Conservation (phyloP, 2,113 vertebrate genomes). For the Percopsis transmontana region DNA sequence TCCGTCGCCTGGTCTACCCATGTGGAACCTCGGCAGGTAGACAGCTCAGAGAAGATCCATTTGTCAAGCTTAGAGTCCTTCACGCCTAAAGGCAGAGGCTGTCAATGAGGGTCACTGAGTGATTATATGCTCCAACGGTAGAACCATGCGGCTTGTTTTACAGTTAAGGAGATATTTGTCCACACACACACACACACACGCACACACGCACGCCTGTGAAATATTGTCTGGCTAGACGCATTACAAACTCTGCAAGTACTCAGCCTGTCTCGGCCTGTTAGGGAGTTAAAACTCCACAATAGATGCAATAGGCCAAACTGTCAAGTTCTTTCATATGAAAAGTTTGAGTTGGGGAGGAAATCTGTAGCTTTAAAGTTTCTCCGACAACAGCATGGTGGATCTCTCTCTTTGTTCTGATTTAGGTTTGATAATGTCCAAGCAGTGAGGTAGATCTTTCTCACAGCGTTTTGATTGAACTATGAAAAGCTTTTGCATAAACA, state of each 20-base stretch:
- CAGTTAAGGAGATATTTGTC: no score
- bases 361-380: no score
- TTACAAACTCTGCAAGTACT: constrained; percentile 20
- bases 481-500: no score
- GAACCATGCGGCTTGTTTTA: constrained; percentile 23
- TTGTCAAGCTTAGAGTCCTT: constrained; percentile 55
- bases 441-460: no score
- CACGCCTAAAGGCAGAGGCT: constrained; percentile 51
- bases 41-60: constrained; percentile 42
- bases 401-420: no score
- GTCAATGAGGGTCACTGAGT: constrained; percentile 59
- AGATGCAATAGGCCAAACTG: constrained; percentile 33
- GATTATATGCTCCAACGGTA: constrained; percentile 50
- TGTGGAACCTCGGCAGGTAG: constrained; percentile 50
- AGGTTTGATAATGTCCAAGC: no score
- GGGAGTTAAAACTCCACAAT: constrained; percentile 19
- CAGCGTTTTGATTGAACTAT: no score
- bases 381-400: no score
- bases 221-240: constrained; percentile 21
- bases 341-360: no score
- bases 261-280: constrained; percentile 36
- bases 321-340: no score
- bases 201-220: background rate
- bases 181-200: background rate
- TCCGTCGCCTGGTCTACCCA: constrained; percentile 23